Percentiles rank a stretch among this genome's conserved stretches.
Evolutionary conservation across 2,797 vertebrate genomes (phyloP).

Genomic region (Myiotriccus ornatus): DNA sequence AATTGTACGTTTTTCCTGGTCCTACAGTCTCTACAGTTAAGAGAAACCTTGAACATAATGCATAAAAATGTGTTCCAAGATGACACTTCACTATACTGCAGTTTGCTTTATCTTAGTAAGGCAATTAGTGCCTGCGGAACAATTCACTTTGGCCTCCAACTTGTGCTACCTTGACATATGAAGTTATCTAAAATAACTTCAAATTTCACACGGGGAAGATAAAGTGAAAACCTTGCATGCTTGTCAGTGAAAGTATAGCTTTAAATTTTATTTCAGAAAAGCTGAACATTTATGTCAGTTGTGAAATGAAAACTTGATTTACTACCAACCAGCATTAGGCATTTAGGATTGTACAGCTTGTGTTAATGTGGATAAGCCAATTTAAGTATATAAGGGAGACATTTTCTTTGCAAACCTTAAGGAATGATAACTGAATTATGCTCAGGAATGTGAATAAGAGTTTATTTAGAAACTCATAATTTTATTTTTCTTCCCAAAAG

Average conservation of each 20-base stretch:
- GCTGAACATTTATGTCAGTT: not conserved
- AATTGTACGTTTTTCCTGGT: not conserved
- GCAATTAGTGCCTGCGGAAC: not conserved
- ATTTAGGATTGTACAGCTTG: not conserved
- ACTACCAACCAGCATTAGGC: not conserved
- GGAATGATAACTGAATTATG: not conserved
- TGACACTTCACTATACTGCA: not conserved
- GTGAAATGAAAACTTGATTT: constrained; percentile 13
- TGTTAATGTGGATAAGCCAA: not conserved
- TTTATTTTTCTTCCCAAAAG: not conserved
- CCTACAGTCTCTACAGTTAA: not conserved
- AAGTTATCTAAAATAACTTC: not conserved
- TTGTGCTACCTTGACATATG: not conserved
- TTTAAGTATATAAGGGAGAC: not conserved
- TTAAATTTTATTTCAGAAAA: constrained; percentile 3
- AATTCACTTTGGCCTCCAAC: not conserved
- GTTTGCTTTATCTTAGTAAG: not conserved
- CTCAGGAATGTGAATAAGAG: not conserved
- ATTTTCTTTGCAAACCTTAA: not conserved
- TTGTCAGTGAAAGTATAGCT: not conserved
- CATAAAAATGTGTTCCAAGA: not conserved
- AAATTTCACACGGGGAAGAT: not conserved
- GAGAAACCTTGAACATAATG: not conserved
- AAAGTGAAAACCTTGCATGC: not conserved
- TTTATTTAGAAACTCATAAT: not conserved